Evolutionary conservation across 2,797 vertebrate genomes (phyloP).

Genomic region (Anolis apletophallus): DNA sequence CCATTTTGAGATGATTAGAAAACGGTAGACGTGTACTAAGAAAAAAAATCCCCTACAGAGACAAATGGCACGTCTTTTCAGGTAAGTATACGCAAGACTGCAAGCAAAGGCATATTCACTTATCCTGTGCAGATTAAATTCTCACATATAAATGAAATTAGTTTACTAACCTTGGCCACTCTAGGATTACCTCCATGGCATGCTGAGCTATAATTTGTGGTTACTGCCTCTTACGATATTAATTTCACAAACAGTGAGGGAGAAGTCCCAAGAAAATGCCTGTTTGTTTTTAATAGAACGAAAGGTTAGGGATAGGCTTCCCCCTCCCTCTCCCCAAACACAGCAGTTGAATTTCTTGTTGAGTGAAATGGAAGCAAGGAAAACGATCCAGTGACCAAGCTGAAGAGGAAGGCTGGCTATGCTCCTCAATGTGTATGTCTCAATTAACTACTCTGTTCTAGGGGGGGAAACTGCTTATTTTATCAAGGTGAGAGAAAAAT

Average conservation of each 20-base stretch:
- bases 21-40: background rate
- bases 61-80: background rate
- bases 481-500: conserved; percentile 43
- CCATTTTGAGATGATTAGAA: background rate
- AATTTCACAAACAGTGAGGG: background rate
- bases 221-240: background rate
- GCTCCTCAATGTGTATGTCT: background rate
- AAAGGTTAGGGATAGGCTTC: background rate
- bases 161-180: background rate
- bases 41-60: background rate
- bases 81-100: background rate
- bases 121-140: background rate
- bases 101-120: background rate
- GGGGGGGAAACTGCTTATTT: conserved; percentile 20
- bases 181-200: background rate
- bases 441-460: conserved; percentile 7
- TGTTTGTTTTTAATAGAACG: background rate
- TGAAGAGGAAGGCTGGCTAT: background rate
- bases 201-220: background rate
- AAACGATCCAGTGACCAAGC: background rate
- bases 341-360: background rate
- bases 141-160: background rate
- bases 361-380: background rate
- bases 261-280: background rate
- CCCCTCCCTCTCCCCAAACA: background rate